Evolutionary conservation across 2,113 vertebrate genomes (phyloP).

Genomic region (Elephas maximus): DNA sequence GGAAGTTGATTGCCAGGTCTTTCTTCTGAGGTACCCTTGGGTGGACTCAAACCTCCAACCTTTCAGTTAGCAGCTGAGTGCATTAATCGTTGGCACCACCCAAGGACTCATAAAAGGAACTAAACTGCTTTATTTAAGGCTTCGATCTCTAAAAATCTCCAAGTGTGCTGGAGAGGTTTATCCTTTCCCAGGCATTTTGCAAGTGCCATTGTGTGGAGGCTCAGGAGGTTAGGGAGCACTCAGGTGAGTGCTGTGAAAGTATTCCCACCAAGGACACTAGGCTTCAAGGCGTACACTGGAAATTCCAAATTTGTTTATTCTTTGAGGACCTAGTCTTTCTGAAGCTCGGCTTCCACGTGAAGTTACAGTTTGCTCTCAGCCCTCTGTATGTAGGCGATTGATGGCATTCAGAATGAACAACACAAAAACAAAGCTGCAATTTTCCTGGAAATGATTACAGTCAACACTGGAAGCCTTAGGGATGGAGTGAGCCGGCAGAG

Average conservation of each 20-base stretch:
- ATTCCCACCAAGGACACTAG: too few species aligned
- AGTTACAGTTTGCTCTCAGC: background rate
- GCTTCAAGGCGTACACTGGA: rapidly evolving
- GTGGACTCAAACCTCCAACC: background rate
- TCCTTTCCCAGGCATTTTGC: background rate
- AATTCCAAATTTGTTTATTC: background rate
- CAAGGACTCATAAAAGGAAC: background rate
- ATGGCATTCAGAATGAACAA: background rate
- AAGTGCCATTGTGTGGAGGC: background rate
- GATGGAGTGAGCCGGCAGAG: background rate
- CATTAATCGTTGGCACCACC: background rate
- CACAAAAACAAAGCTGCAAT: background rate
- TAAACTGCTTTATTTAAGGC: background rate
- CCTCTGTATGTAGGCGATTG: background rate
- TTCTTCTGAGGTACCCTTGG: background rate
- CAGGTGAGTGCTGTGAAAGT: background rate
- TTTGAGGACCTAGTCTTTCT: background rate
- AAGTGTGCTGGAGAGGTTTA: background rate
- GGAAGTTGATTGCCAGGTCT: background rate
- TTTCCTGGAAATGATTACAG: background rate
- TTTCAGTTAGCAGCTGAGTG: background rate
- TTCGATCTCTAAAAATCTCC: background rate
- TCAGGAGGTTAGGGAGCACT: background rate
- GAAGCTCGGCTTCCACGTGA: background rate
- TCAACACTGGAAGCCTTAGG: background rate